Base-by-base conservation (phyloP, 2,797 vertebrate genomes). In the Acipenser transmontanus region DNA sequence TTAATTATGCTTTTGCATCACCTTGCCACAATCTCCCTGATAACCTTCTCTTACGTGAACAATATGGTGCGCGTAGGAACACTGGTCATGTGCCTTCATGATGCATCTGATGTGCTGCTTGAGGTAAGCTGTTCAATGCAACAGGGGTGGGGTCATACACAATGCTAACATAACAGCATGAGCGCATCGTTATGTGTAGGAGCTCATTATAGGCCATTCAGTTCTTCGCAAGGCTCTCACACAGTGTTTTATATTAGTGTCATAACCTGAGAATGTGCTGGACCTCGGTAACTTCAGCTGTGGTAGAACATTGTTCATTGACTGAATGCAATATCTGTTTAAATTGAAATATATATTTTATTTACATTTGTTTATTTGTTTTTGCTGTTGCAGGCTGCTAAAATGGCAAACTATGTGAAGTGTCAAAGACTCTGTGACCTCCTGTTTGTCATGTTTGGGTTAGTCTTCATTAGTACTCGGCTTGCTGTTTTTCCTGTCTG, bases 401-500 rank as follows among this genome's bases (percentile, higher is more conserved):
- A 99, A 93, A 97, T 99, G 96, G 94, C 95, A 76, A 98, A 98
- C 84, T 99, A 99, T 63, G 94, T 94, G 84, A 99, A 97, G 82
- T 98, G 91, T 88, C 97, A 98, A 88, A 96, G 93, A 85, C 80
- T 98, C 75, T 98, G 96, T 84, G 96, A 96, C 82, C 87, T 98
- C 72, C 84, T 98, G 73, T 99, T 99, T 84, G 77, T 94, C 82
- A 91, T 93, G 86, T 99, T 99, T 86, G 93, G 92, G 64, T 74
- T 95, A 78, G 85, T 98, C 82, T 99, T 99, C 88, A 93, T 98
- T 80, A 93, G 91, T 84, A 94, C 91, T 74, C 94, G 97, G 74
- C 91, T 99, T 84, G 95, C 89, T 76, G 78, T 98, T 78, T 98
- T 90, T 81, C 97, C 97, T 71, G 78, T 98, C 69, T 99, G 96